phyloP scores from a whole-genome alignment of 53 echinoderm and acorn worm species.

The Patiria pectinifera region DNA sequence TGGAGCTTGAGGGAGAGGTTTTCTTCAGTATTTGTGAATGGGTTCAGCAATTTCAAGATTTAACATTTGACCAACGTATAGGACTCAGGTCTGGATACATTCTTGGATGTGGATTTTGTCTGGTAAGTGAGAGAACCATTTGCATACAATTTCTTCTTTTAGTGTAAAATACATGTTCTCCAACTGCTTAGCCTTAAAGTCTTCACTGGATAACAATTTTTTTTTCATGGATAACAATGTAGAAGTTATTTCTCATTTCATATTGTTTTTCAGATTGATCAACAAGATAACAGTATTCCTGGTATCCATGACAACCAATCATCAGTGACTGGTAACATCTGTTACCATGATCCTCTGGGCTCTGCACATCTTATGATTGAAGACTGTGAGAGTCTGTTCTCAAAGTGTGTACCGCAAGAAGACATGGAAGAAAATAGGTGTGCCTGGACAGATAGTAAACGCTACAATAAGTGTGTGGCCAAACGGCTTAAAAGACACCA shows the following conservation, averaged over 20 bases:
- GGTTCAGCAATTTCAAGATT: conserved; percentile 36
- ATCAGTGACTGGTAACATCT: not conserved
- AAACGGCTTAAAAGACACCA: conserved; percentile 11
- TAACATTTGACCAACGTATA: conserved; percentile 29
- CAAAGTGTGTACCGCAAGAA: conserved; percentile 17
- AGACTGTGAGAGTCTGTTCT: conserved; percentile 55
- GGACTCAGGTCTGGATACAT: conserved; percentile 62
- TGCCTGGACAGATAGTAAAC: conserved; percentile 30
- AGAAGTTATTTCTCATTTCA: no score
- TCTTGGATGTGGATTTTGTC: conserved; percentile 62
- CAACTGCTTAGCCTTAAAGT: no score
- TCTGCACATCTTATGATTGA: conserved; percentile 34
- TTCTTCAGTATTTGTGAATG: conserved; percentile 59
- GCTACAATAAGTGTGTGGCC: conserved; percentile 39
- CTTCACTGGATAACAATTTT: not conserved
- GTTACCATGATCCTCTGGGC: conserved; percentile 51
- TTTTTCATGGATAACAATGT: not conserved
- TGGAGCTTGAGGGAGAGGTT: conserved; percentile 31
- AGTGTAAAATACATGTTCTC: no score
- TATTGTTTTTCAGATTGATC: conserved; percentile 33
- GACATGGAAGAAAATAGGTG: conserved; percentile 1
- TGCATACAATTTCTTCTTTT: no score
- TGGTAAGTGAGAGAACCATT: conserved; percentile 46
- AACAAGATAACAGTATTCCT: conserved; percentile 25
- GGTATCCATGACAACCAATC: conserved; percentile 38